Percentiles rank a stretch among this genome's conserved stretches.
Evolutionary conservation across 2,797 vertebrate genomes (phyloP).

Genomic region (Pseudochirops cupreus): DNA sequence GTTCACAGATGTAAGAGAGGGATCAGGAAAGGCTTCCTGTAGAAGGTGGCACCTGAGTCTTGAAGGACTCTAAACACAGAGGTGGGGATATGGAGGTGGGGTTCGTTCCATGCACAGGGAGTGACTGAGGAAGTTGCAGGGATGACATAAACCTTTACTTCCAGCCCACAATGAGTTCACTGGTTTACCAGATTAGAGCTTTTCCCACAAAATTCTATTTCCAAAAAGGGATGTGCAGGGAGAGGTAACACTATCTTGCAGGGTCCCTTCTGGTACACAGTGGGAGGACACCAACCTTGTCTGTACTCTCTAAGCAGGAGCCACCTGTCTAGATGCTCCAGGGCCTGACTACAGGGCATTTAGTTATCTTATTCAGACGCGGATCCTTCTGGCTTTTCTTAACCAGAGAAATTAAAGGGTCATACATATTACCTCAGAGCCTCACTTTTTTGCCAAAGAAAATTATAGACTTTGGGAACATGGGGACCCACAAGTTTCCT

Average conservation of each 20-base stretch:
- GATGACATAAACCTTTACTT: neutral
- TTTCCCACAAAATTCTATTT: neutral
- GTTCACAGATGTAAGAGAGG: neutral
- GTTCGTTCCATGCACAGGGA: neutral
- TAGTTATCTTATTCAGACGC: neutral
- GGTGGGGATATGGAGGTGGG: neutral
- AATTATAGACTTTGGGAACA: neutral
- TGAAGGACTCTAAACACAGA: neutral
- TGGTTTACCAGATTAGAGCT: neutral
- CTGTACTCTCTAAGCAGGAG: neutral
- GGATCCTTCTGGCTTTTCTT: neutral
- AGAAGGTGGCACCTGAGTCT: neutral
- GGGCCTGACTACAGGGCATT: neutral
- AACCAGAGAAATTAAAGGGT: neutral
- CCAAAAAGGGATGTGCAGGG: neutral
- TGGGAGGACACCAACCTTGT: neutral
- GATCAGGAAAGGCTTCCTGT: neutral
- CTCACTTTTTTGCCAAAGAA: constrained; percentile 27
- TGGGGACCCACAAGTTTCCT: neutral
- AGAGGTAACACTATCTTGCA: neutral
- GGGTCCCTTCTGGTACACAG: neutral
- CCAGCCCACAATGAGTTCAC: neutral
- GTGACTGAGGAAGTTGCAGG: neutral
- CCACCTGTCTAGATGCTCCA: neutral
- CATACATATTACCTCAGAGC: neutral